A percentile compares a stretch with the other conserved stretches of the same genome.
Evolutionary conservation across 2,113 vertebrate genomes (phyloP).

Genomic region (Sialia sialis): DNA sequence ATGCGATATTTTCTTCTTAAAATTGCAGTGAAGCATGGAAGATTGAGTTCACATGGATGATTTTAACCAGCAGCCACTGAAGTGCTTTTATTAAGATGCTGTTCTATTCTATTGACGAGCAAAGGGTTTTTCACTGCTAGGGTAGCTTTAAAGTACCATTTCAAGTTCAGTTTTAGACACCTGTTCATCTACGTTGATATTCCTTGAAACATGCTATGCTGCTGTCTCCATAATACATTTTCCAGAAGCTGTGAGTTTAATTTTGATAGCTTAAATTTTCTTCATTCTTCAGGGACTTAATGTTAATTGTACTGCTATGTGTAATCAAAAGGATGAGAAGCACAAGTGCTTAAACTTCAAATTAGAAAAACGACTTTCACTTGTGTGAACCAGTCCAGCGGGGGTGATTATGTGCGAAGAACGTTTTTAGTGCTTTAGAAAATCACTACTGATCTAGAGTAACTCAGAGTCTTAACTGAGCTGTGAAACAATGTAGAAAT

Average conservation of each 20-base stretch:
- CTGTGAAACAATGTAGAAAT: neutral
- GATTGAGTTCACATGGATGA: neutral
- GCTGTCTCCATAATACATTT: neutral
- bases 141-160: neutral
- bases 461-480: neutral
- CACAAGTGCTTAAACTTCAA: neutral
- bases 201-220: neutral
- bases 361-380: neutral
- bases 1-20: neutral
- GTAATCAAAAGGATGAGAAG: neutral
- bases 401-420: neutral
- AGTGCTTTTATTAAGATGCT: neutral
- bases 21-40: neutral
- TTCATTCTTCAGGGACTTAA: neutral
- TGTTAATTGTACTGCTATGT: neutral
- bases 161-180: neutral
- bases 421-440: neutral
- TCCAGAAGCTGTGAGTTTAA: neutral
- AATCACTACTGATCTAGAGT: neutral
- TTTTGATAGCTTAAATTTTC: neutral
- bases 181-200: fast-evolving
- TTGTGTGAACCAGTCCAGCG: neutral
- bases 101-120: neutral
- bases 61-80: neutral
- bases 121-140: neutral